Evolutionary conservation across 1,140 invertebrate species (phyloP).

Genomic region (Zophobas morio): DNA sequence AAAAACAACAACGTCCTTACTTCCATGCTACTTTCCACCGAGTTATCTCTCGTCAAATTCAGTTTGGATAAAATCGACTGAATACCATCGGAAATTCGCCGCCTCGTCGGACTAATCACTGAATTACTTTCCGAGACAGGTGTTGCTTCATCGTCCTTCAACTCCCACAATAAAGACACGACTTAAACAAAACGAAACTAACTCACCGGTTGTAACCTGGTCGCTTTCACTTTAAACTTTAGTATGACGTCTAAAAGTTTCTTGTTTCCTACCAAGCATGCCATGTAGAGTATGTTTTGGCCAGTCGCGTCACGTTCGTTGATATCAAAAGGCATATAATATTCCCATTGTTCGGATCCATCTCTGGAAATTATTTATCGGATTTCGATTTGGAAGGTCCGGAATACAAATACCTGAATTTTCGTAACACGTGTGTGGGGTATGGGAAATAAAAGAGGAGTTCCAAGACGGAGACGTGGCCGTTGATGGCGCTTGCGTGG

Average conservation of each 20-base stretch:
- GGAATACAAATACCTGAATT: conserved; percentile 71
- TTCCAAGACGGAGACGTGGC: conserved; percentile 83
- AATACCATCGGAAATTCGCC: conserved; percentile 88
- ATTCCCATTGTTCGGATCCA: conserved; percentile 82
- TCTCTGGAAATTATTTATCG: conserved; percentile 72
- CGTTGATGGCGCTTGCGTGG: conserved; percentile 93
- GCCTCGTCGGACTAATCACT: conserved; percentile 76
- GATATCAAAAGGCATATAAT: conserved; percentile 89
- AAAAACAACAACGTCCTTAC: conserved; percentile 24
- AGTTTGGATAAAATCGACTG: conserved; percentile 89
- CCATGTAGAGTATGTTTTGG: conserved; percentile 91
- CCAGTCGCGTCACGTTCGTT: conserved; percentile 92
- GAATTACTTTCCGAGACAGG: conserved; percentile 65
- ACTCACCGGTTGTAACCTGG: conserved; percentile 69
- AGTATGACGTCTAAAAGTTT: conserved; percentile 86
- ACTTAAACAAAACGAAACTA: conserved; percentile 1
- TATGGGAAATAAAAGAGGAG: conserved; percentile 87
- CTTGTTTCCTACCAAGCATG: conserved; percentile 86
- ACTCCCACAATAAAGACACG: conserved; percentile 3
- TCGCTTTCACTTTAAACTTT: conserved; percentile 80
- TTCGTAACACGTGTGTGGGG: conserved; percentile 78
- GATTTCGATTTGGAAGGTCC: neutral
- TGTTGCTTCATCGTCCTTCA: conserved; percentile 64
- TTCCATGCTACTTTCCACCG: conserved; percentile 64
- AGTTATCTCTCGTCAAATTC: conserved; percentile 72